Evolutionary conservation across 2,113 vertebrate species (phyloP).

Genomic region (Limnothrissa miodon): DNA sequence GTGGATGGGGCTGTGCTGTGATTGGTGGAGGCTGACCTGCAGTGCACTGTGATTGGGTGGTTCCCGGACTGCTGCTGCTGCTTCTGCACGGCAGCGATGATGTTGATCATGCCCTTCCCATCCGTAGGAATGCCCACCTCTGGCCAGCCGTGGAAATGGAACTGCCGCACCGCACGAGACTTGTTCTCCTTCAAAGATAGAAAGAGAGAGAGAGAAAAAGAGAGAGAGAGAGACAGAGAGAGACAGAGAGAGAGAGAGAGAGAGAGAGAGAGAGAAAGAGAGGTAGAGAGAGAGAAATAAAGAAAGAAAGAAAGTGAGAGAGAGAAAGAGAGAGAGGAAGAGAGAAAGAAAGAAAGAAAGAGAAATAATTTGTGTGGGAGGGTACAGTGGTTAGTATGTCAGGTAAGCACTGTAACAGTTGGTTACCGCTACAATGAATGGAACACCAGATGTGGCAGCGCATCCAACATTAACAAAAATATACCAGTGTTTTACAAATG

Average conservation of each 20-base stretch:
- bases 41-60: conserved; percentile 98
- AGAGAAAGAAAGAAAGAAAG: background rate
- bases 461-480: too few relatives aligned
- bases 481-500: too few relatives aligned
- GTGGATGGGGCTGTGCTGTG: background rate
- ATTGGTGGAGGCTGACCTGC: conserved; percentile 76
- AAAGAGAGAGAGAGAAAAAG: background rate
- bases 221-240: background rate
- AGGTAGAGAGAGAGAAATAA: background rate
- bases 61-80: conserved; percentile 98
- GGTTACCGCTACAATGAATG: too few relatives aligned
- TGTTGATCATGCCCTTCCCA: conserved; percentile 97
- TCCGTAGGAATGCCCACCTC: conserved; percentile 95
- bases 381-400: too few relatives aligned
- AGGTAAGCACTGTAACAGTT: too few relatives aligned
- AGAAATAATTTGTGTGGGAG: too few relatives aligned
- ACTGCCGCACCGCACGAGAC: conserved; percentile 89
- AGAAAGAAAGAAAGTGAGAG: background rate
- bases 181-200: conserved; percentile 87
- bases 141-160: conserved; percentile 98
- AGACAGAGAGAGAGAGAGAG: too few relatives aligned
- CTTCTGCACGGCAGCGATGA: conserved; percentile 95
- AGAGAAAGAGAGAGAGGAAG: background rate
- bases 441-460: too few relatives aligned
- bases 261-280: too few relatives aligned